Evolutionary conservation across 1,140 invertebrate species (phyloP).

Genomic region (Mactra quadrangularis): DNA sequence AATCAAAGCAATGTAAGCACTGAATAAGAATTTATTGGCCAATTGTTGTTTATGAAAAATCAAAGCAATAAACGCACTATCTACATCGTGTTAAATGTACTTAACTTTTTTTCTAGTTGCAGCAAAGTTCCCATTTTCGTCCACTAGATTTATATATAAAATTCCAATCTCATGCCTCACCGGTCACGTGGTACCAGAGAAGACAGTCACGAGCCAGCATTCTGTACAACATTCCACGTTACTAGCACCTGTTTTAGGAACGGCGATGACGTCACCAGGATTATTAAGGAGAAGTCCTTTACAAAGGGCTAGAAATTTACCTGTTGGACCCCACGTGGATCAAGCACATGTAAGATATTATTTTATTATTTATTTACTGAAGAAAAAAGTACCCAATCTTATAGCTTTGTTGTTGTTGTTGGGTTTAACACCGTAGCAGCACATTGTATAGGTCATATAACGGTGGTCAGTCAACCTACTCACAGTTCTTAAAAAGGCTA

Average conservation of each 20-base stretch:
- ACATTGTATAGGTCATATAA: too few relatives aligned
- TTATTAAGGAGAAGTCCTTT: conserved; percentile 73
- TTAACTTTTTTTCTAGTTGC: conserved; percentile 50
- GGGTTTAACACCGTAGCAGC: too few relatives aligned
- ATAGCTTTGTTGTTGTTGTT: too few relatives aligned
- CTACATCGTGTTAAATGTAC: too few relatives aligned
- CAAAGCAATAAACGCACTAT: too few relatives aligned
- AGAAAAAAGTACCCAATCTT: too few relatives aligned
- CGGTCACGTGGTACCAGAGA: conserved; percentile 75
- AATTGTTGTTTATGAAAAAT: too few relatives aligned
- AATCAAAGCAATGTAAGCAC: too few relatives aligned
- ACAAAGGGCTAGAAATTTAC: conserved; percentile 68
- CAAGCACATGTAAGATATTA: conserved; percentile 9
- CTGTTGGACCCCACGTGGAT: conserved; percentile 8
- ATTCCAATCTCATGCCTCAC: conserved; percentile 79
- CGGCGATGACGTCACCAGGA: conserved; percentile 66
- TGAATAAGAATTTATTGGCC: too few relatives aligned
- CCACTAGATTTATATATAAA: conserved; percentile 74
- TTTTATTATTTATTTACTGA: too few relatives aligned
- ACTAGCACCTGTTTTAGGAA: conserved; percentile 73
- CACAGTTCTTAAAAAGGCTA: too few relatives aligned
- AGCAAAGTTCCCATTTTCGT: conserved; percentile 56
- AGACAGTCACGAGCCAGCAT: conserved; percentile 38
- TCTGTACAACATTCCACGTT: conserved; percentile 68
- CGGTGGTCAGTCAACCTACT: too few relatives aligned